Percentiles rank a stretch among this genome's conserved stretches.
Conservation (phyloP, 2,888 invertebrate genomes). For the Eristalis pertinax region DNA sequence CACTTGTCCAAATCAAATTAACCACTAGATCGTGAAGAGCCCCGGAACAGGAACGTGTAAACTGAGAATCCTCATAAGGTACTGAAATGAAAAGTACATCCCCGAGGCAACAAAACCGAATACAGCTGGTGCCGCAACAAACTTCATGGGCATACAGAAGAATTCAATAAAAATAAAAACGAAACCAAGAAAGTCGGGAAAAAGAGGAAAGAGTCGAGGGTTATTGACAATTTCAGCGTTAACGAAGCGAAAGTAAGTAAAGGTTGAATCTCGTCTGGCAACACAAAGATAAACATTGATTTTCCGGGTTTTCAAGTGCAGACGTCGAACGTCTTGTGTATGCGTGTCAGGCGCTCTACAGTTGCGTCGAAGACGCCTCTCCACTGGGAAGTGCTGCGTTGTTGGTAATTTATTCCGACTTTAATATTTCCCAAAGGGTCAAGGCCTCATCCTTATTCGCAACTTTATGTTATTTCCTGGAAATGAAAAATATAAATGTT, state of each 20-base stretch:
- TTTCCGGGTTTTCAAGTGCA: constrained; percentile 12
- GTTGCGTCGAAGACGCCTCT: neutral
- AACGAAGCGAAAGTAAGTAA: constrained; percentile 24
- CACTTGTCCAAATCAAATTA: neutral
- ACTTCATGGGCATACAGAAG: neutral
- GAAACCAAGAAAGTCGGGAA: neutral
- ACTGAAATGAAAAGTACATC: neutral
- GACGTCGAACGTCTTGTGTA: neutral
- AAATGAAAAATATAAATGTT: neutral
- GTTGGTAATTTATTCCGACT: neutral
- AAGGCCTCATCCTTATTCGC: neutral
- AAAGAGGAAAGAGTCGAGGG: neutral
- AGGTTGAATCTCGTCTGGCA: constrained; percentile 19
- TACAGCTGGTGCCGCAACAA: neutral
- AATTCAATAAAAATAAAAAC: neutral
- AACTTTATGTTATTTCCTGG: neutral
- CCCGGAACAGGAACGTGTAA: neutral
- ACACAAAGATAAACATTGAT: constrained; percentile 39
- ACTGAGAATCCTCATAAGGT: neutral
- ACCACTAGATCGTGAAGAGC: neutral
- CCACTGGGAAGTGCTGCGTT: neutral
- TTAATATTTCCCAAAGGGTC: neutral
- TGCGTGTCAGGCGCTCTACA: neutral
- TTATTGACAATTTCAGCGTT: constrained; percentile 27
- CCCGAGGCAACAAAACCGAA: neutral